phyloP scores from a whole-genome alignment of 2,797 vertebrate species.

The Leptodactylus fallax region DNA sequence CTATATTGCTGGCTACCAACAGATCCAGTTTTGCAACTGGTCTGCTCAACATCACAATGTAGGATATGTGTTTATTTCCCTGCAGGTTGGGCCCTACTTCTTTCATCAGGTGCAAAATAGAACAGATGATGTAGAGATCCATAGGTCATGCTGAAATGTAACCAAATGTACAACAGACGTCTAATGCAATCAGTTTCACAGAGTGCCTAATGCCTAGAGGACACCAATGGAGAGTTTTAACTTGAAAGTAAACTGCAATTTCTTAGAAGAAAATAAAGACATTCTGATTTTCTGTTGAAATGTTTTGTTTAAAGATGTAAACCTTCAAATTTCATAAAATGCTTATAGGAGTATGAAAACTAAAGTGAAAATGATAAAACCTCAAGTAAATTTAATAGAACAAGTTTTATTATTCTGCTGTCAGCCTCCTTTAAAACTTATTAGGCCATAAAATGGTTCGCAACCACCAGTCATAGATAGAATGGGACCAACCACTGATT shows the following conservation, averaged over 20 bases:
- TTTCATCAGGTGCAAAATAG: slow-evolving; percentile 52
- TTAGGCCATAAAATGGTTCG: too few species aligned
- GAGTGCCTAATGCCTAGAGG: slow-evolving; percentile 5
- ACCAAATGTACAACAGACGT: slow-evolving; percentile 45
- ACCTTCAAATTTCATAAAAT: not conserved
- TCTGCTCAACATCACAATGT: slow-evolving; percentile 58
- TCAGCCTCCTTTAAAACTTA: not conserved
- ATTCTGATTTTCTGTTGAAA: not conserved
- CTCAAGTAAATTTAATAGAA: not conserved
- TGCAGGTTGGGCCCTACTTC: slow-evolving; percentile 42
- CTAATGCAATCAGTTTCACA: slow-evolving; percentile 33
- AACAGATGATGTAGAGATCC: slow-evolving; percentile 41
- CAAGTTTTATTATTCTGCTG: not conserved
- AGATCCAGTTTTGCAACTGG: slow-evolving; percentile 39
- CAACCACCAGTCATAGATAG: not conserved
- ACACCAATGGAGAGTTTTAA: not conserved
- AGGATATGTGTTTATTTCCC: slow-evolving; percentile 58
- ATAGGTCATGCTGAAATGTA: slow-evolving; percentile 40
- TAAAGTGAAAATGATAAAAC: not conserved
- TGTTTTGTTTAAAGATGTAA: not conserved
- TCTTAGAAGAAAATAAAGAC: not conserved
- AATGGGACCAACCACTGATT: too few species aligned
- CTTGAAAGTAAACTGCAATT: not conserved
- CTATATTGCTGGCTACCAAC: slow-evolving; percentile 56
- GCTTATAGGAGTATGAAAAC: not conserved